Evolutionary conservation across 2,888 invertebrate genomes (phyloP), one percentile per base, ranked within the genome.

Genomic region (Hanleya hanleyi): DNA sequence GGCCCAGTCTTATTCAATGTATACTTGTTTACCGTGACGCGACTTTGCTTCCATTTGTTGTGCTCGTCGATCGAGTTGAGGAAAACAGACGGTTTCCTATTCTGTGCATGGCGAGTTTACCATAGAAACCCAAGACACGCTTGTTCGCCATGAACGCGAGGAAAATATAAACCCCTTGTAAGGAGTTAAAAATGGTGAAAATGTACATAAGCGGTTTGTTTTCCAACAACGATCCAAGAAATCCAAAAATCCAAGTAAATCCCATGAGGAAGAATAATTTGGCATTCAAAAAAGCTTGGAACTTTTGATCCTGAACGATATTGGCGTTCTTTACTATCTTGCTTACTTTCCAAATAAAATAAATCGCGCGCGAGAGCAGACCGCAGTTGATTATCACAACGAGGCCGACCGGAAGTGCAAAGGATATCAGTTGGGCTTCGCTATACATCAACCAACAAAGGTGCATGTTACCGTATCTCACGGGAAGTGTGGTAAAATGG

Each of bases 221-320:
- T n/a, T 26, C n/a, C 18, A 64, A n/a, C 15, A 33, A 12, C 2
- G 32, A 22, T 3, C 37, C 64, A 12, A 33, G 3, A 33, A 64
- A 32, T 26, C 64, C 64, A 64, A 64, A 64, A 15, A 32, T 15
- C 64, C 64, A 64, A 15, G 64, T 64, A 18, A 33, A 15, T 35
- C 64, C 64, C 64, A 64, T 64, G n/a, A 64, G 37, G 9, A 37
- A 29, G 2, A 37, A 3, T 3, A 64, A 29, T 37, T 64, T 64
- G 5, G 36, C 35, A 37, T 64, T 35, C 35, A 64, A 36, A 22
- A 35, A 64, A 26, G 38, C 36, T 22, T 37, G 29, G 15, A 37
- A 18, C 37, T 64, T 35, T 6, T 64, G 35, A 35, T 64, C 64
- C 36, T 64, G 18, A n/a, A 37, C 64, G n/a, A 37, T 37, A 15